Evolutionary conservation across 2,113 vertebrate species (phyloP).

Genomic region (Ondatra zibethicus): DNA sequence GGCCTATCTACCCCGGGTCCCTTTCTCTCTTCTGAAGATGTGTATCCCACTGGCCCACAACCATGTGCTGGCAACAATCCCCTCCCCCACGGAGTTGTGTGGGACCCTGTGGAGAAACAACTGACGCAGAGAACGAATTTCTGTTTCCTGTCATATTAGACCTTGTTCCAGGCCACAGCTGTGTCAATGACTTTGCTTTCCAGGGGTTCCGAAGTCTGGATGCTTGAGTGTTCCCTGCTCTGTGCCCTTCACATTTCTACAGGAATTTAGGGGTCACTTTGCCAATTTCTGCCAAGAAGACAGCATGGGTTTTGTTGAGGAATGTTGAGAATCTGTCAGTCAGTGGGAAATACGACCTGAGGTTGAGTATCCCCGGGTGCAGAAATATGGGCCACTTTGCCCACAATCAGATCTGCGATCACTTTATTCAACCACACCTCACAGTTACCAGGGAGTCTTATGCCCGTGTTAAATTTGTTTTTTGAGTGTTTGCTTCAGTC

Average conservation of each 20-base stretch:
- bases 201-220: background rate
- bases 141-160: fast-evolving
- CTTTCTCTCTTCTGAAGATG: background rate
- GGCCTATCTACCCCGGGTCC: background rate
- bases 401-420: too few relatives aligned
- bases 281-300: background rate
- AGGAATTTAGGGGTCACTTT: background rate
- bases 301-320: background rate
- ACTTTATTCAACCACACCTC: background rate
- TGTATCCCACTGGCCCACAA: background rate
- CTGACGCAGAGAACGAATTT: background rate
- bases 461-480: background rate
- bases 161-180: fast-evolving
- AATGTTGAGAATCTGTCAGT: background rate
- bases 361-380: fast-evolving
- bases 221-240: background rate
- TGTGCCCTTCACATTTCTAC: background rate
- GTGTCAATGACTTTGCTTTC: background rate
- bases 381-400: fast-evolving
- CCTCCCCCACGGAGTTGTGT: background rate
- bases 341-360: fast-evolving
- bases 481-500: background rate
- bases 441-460: background rate
- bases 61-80: background rate
- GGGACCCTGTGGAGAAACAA: background rate